Conservation (phyloP, 92 coral and sea anemone species). For the Blastomussa wellsi region DNA sequence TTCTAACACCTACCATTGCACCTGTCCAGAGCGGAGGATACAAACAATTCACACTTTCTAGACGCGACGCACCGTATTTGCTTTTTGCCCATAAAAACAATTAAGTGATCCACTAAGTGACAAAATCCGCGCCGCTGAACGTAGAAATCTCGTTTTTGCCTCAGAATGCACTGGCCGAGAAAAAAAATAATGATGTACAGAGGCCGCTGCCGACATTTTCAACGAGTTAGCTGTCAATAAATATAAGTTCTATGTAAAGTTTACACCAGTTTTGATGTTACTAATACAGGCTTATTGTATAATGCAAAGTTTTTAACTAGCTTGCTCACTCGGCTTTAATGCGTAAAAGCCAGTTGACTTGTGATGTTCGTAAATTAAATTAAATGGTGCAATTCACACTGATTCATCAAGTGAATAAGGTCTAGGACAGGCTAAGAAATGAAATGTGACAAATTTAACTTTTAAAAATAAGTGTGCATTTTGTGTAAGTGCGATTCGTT, state of each 20-base stretch:
- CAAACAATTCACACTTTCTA: neutral
- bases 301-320: neutral
- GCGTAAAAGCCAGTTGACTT: neutral
- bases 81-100: neutral
- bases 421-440: too few species aligned
- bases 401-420: neutral
- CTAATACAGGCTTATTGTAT: neutral
- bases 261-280: neutral
- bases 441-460: neutral
- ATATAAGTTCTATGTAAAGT: neutral
- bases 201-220: neutral
- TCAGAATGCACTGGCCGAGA: neutral
- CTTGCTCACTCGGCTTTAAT: neutral
- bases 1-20: constrained; percentile 4
- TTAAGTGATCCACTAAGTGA: neutral
- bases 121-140: neutral
- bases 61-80: neutral
- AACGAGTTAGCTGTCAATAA: neutral
- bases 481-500: neutral
- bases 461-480: neutral
- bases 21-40: neutral
- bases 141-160: too few species aligned
- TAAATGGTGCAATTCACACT: neutral
- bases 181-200: neutral
- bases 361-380: neutral